phyloP scores from a whole-genome alignment of 2,888 invertebrate species.

The Piscicola geometra region DNA sequence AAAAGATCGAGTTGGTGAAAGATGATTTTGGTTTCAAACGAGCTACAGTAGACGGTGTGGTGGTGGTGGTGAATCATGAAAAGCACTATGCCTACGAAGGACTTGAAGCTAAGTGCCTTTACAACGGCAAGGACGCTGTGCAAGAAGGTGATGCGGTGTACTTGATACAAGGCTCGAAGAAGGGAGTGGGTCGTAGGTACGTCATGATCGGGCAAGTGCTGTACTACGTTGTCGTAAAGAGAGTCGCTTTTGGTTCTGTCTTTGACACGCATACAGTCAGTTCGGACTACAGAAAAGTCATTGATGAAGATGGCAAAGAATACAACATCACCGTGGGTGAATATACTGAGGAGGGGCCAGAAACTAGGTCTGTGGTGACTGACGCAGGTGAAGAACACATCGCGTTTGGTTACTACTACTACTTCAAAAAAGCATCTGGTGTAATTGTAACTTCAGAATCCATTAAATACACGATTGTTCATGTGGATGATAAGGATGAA shows the following conservation, averaged over 20 bases:
- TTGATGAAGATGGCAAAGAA: neutral
- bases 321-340: neutral
- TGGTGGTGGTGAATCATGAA: neutral
- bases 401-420: neutral
- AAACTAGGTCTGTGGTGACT: neutral
- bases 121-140: neutral
- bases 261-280: neutral
- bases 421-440: neutral
- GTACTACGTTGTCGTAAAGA: neutral
- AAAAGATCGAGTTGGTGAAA: neutral
- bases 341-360: neutral
- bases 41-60: neutral
- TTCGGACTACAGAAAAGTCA: neutral
- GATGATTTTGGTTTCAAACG: neutral
- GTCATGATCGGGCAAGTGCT: neutral
- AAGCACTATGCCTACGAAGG: conserved; percentile 7
- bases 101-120: neutral
- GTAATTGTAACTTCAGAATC: neutral
- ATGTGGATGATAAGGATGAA: neutral
- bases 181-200: neutral
- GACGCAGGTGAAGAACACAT: neutral
- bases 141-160: neutral
- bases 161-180: neutral
- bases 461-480: neutral
- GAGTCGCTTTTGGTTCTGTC: neutral